Conservation (phyloP, 2,888 invertebrate genomes). For the Julus scandinavius region DNA sequence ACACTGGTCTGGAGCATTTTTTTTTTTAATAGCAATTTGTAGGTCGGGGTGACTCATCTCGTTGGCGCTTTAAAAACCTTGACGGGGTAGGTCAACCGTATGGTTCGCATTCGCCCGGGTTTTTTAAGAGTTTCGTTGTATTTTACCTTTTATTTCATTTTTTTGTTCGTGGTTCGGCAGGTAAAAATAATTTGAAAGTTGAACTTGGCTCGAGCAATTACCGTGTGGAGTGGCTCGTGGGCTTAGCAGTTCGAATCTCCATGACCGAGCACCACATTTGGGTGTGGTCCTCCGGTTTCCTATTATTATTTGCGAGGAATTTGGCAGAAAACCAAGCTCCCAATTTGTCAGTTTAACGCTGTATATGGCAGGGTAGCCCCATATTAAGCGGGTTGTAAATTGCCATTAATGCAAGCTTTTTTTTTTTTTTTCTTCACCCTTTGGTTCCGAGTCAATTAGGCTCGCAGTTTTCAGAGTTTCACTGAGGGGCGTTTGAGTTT, state of each 20-base stretch:
- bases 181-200: conserved; percentile 10
- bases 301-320: conserved; percentile 37
- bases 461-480: not conserved
- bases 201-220: not conserved
- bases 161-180: not conserved
- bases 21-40: not conserved
- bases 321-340: conserved; percentile 23
- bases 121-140: not conserved
- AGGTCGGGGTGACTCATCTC: conserved; percentile 2
- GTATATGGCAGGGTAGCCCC: not conserved
- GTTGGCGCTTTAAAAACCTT: not conserved
- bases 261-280: not conserved
- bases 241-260: not conserved
- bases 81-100: not conserved
- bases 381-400: not conserved
- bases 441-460: not conserved
- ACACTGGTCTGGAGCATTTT: not conserved
- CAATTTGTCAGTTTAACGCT: conserved; percentile 30
- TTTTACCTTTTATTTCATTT: not conserved
- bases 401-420: not conserved
- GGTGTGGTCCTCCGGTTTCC: conserved; percentile 20
- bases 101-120: not conserved
- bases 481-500: not conserved
- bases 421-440: not conserved
- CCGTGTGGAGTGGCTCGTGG: not conserved